Conservation (phyloP, 2,888 invertebrate genomes). For the Xestoiulus laeticollis region DNA sequence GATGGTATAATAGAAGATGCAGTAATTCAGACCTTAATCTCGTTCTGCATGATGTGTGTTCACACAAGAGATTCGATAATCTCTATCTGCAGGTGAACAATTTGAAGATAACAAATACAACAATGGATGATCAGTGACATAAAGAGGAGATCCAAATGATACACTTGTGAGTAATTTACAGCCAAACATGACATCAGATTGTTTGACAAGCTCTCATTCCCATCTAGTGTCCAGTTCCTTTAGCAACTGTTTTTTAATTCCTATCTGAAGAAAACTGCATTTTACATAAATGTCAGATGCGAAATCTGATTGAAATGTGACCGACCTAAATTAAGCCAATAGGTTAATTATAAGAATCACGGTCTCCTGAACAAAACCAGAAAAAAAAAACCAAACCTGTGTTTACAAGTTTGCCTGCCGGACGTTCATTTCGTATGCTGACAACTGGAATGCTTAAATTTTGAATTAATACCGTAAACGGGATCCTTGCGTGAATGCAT, state of each 20-base stretch:
- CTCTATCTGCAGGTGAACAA: too few relatives aligned
- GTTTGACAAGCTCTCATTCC: neutral
- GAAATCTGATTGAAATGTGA: neutral
- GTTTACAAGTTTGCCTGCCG: neutral
- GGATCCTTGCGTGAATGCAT: neutral
- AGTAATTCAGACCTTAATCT: too few relatives aligned
- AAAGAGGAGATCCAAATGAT: neutral
- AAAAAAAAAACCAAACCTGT: neutral
- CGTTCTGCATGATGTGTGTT: too few relatives aligned
- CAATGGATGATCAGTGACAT: neutral
- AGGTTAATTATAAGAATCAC: neutral
- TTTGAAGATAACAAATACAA: neutral
- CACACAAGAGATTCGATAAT: too few relatives aligned
- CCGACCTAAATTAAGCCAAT: slow-evolving; percentile 19
- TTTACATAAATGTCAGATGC: slow-evolving; percentile 19
- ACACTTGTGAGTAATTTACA: neutral
- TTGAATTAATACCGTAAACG: neutral
- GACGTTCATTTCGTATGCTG: neutral
- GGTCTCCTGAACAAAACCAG: neutral
- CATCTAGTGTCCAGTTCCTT: neutral
- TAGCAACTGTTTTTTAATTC: neutral
- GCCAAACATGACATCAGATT: neutral
- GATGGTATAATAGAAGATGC: too few relatives aligned
- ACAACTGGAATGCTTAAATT: neutral
- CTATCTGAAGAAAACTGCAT: neutral